Evolutionary conservation across 2,113 vertebrate species (phyloP).

Genomic region (Fregetta grallaria): DNA sequence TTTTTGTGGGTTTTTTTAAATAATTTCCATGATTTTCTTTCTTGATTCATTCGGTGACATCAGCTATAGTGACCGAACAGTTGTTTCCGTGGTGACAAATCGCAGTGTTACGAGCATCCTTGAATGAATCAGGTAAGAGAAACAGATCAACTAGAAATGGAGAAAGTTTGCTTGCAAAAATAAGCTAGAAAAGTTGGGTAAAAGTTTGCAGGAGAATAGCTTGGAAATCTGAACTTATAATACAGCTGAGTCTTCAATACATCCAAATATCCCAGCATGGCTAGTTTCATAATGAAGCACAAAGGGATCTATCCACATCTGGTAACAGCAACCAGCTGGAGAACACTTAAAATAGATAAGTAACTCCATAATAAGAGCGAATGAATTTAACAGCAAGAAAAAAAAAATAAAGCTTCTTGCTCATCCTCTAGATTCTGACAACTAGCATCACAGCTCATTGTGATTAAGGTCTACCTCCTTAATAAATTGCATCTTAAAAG

Average conservation of each 20-base stretch:
- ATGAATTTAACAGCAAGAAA: background rate
- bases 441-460: background rate
- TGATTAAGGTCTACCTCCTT: background rate
- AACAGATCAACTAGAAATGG: background rate
- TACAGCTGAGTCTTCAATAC: background rate
- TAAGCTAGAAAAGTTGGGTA: background rate
- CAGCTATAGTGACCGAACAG: background rate
- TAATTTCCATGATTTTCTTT: background rate
- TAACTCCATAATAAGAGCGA: background rate
- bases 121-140: constrained; percentile 24
- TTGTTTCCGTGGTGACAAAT: constrained; percentile 34
- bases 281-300: background rate
- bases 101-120: background rate
- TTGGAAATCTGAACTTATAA: background rate
- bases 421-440: background rate
- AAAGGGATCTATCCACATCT: background rate
- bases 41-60: constrained; percentile 22
- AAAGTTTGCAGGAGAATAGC: background rate
- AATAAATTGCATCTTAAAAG: background rate
- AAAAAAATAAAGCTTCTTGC: background rate
- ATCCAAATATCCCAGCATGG: background rate
- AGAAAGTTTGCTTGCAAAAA: background rate
- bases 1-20: background rate
- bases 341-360: background rate
- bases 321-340: background rate